A percentile compares a stretch with the other conserved stretches of the same genome.
Evolutionary conservation across 2,797 vertebrate species (phyloP).

Genomic region (Salarias fasciatus): DNA sequence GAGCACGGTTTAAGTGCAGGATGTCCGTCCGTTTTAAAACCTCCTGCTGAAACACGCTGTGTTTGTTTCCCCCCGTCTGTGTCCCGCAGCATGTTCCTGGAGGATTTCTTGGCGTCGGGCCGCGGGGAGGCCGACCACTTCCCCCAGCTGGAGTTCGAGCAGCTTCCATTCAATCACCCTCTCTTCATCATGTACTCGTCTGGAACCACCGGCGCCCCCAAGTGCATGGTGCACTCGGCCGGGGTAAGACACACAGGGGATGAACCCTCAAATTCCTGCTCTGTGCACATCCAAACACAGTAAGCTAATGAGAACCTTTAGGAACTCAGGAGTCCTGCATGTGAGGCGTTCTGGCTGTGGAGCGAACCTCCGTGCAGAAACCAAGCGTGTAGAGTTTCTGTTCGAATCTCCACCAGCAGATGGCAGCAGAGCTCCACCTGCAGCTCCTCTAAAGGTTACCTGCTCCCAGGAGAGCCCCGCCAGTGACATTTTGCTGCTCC

Average conservation of each 20-base stretch:
- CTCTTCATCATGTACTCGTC: constrained; percentile 97
- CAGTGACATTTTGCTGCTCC: constrained; percentile 28
- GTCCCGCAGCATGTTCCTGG: constrained; percentile 87
- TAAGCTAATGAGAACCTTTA: too few species aligned
- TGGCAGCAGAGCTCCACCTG: constrained; percentile 69
- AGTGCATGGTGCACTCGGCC: constrained; percentile 98
- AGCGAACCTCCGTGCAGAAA: too few species aligned
- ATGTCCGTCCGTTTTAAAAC: too few species aligned
- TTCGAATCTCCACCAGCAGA: constrained; percentile 50
- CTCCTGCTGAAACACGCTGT: too few species aligned
- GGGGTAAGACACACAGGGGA: constrained; percentile 87
- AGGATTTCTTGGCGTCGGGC: constrained; percentile 90
- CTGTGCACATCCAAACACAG: too few species aligned
- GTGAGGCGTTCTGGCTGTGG: too few species aligned
- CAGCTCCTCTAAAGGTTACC: neutral
- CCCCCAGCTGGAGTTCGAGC: constrained; percentile 97
- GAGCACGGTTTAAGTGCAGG: too few species aligned
- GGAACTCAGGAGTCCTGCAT: too few species aligned
- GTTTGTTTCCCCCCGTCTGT: neutral
- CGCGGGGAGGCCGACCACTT: constrained; percentile 84
- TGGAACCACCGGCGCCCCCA: constrained; percentile 95
- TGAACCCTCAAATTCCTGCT: too few species aligned
- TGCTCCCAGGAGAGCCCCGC: constrained; percentile 8
- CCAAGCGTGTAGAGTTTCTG: too few species aligned
- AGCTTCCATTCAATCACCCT: constrained; percentile 93